Percentiles rank a stretch among this genome's conserved stretches.
Conservation (phyloP, 2,113 vertebrate genomes). For the Carettochelys insculpta region DNA sequence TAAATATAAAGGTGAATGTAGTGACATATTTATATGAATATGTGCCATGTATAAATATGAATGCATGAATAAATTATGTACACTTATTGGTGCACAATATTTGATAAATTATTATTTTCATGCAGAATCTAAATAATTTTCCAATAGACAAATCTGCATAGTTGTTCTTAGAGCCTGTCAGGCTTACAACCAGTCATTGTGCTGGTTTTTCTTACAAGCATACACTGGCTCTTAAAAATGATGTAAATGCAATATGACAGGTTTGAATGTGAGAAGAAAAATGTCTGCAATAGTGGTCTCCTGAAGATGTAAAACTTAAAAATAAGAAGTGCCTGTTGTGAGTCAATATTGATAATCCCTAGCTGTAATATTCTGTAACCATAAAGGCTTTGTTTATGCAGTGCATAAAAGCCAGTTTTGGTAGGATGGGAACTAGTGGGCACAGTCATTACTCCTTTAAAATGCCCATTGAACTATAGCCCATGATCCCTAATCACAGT, state of each 20-base stretch:
- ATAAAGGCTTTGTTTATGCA: neutral
- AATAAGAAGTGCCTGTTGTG: neutral
- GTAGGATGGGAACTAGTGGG: neutral
- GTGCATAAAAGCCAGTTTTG: neutral
- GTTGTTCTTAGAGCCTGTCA: neutral
- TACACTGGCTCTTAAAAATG: slow-evolving; percentile 7
- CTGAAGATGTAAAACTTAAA: slow-evolving; percentile 39
- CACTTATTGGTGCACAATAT: neutral
- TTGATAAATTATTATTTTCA: neutral
- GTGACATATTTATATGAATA: neutral
- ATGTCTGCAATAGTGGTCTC: slow-evolving; percentile 11
- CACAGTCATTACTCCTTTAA: neutral
- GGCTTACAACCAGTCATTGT: neutral
- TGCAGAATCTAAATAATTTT: neutral
- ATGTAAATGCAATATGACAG: slow-evolving; percentile 51
- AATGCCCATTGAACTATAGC: neutral
- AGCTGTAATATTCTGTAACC: neutral
- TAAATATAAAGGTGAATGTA: neutral
- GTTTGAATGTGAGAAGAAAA: slow-evolving; percentile 29
- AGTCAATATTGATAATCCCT: neutral
- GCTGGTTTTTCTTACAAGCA: slow-evolving; percentile 23
- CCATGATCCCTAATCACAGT: neutral
- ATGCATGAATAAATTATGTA: neutral
- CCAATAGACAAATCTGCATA: neutral
- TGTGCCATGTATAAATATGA: neutral